Conservation (phyloP, 2,888 invertebrate species). For the Chorisops tibialis region DNA sequence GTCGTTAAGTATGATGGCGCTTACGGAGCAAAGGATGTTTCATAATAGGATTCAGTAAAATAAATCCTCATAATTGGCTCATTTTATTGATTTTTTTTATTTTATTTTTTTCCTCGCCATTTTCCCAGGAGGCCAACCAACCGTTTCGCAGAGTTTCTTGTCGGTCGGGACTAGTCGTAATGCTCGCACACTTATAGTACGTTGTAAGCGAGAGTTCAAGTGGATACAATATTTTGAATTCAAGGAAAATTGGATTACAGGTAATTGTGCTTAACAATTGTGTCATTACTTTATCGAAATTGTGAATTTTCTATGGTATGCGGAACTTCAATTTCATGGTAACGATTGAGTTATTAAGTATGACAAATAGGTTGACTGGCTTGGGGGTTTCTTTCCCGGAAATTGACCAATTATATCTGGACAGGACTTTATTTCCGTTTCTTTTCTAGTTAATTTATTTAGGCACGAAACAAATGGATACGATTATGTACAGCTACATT, state of each 20-base stretch:
- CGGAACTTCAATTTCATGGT: conserved; percentile 1
- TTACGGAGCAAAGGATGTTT: conserved; percentile 3
- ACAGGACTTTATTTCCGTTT: not conserved
- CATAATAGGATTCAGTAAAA: conserved; percentile 21
- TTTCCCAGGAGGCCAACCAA: too few relatives aligned
- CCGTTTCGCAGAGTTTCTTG: too few relatives aligned
- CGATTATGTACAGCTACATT: too few relatives aligned
- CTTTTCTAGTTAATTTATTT: not conserved
- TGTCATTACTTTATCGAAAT: conserved; percentile 20
- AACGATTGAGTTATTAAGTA: conserved; percentile 11
- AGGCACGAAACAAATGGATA: too few relatives aligned
- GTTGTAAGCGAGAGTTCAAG: too few relatives aligned
- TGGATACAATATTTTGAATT: conserved; percentile 12
- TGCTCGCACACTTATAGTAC: too few relatives aligned
- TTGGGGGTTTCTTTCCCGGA: too few relatives aligned
- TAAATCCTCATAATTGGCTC: conserved; percentile 24
- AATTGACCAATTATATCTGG: too few relatives aligned
- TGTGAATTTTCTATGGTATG: conserved; percentile 1
- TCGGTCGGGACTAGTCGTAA: too few relatives aligned
- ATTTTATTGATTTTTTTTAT: conserved; percentile 20
- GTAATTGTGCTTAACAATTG: conserved; percentile 17
- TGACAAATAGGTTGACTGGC: too few relatives aligned
- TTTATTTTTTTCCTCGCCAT: too few relatives aligned
- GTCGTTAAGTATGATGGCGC: not conserved
- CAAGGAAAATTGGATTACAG: conserved; percentile 19